Evolutionary conservation across 2,113 vertebrate species (phyloP).

Genomic region (Salvelinus namaycush): DNA sequence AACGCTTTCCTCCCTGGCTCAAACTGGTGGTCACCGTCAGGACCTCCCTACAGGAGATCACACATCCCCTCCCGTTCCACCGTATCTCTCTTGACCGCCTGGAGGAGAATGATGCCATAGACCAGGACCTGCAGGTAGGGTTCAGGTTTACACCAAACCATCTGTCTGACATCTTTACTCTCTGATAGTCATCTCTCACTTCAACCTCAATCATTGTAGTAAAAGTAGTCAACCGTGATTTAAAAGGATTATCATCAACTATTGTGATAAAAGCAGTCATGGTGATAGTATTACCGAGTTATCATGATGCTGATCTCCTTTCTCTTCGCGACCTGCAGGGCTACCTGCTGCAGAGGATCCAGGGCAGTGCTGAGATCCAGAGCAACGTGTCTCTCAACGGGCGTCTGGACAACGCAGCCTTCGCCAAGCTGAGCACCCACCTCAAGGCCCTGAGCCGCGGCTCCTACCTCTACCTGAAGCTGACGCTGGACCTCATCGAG

Average conservation of each 20-base stretch:
- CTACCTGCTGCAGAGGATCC: slow-evolving; percentile 96
- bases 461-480: slow-evolving; percentile 96
- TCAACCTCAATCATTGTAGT: no score
- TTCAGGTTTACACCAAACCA: no score
- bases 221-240: no score
- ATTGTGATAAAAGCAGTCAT: no score
- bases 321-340: slow-evolving; percentile 70
- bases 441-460: slow-evolving; percentile 97
- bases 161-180: no score
- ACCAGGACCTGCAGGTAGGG: slow-evolving; percentile 83
- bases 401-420: slow-evolving; percentile 98
- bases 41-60: slow-evolving; percentile 97
- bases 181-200: no score
- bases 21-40: slow-evolving; percentile 97
- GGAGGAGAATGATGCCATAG: slow-evolving; percentile 97
- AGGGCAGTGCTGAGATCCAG: slow-evolving; percentile 98
- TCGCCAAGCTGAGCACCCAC: slow-evolving; percentile 95
- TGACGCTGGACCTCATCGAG: slow-evolving; percentile 99
- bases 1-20: slow-evolving; percentile 95
- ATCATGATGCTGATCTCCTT: no score
- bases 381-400: slow-evolving; percentile 99
- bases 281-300: no score
- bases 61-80: slow-evolving; percentile 94
- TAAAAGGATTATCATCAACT: no score
- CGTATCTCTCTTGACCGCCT: slow-evolving; percentile 94